phyloP scores from a whole-genome alignment of 2,113 vertebrate genomes.

The Ptilorrhoa leucosticta region DNA sequence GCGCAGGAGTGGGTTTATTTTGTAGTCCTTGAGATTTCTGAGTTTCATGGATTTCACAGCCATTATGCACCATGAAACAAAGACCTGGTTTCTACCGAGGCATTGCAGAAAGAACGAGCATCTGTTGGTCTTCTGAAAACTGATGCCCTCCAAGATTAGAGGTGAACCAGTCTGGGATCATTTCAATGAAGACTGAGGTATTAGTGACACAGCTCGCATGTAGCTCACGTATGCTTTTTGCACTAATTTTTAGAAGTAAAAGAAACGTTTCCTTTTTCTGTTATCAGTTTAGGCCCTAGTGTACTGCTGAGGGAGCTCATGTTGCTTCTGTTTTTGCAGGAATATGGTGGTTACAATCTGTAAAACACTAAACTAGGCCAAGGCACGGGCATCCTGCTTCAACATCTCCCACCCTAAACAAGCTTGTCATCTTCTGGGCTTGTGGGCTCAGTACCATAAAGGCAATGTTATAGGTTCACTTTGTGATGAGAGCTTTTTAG shows the following conservation, averaged over 20 bases:
- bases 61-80: background rate
- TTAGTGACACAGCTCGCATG: background rate
- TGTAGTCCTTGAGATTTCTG: constrained; percentile 7
- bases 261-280: background rate
- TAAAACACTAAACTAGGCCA: background rate
- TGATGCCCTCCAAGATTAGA: background rate
- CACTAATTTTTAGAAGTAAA: background rate
- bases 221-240: background rate
- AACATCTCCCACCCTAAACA: background rate
- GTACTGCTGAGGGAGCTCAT: background rate
- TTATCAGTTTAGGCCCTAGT: background rate
- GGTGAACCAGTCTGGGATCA: background rate
- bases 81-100: background rate
- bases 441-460: background rate
- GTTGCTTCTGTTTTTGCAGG: background rate
- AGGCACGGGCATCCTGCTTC: background rate
- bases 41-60: constrained; percentile 7
- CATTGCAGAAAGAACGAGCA: background rate
- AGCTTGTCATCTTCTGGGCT: background rate
- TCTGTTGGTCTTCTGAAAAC: background rate
- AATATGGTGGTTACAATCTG: background rate
- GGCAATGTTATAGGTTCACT: background rate
- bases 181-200: background rate
- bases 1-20: constrained; percentile 19
- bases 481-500: background rate